Base-by-base conservation (phyloP, 2,113 vertebrate species). In the Seriola quinqueradiata region DNA sequence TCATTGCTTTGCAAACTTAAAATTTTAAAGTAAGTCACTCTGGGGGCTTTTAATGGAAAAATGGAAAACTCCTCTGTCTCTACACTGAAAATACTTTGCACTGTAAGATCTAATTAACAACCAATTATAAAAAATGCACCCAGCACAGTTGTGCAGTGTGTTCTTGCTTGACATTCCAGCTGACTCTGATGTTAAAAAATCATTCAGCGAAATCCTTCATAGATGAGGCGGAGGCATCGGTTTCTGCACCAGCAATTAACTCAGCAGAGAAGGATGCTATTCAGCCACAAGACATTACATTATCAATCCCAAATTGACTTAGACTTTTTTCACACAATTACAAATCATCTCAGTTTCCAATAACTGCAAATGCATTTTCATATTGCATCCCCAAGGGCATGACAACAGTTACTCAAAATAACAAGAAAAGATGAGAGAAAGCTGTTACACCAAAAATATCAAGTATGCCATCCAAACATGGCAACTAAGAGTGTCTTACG, bases 141-240 rank as follows among this genome's bases (percentile, higher is more conserved):
- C 52, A 70, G 59, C 52, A 34, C 2, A 5, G 16, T 32, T 44
- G 67, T 64, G 60, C 21, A 42, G 0, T 42, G 12, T 71, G 40
- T 60, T 38, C 17, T 46, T 54, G 23, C 36, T 21, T 42, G 59
- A 58, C 8, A 5, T 28, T 54, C 23, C 5, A 67, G 58, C 64
- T 78, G 59, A 81, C 52, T 58, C 44, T 54, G 65, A 48, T 32
- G 10, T 40, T 40, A 9, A 61, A 54, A 77, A 60, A 85, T 61
- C 4, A 67, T 55, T 78, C 7, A 48, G 42, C 34, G 19, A 57
- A 71, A 75, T 32, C 19, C 60, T 46, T 70, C 50, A 58, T 19
- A 38, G 60, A 17, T n/a, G 16, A 59, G 0, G 9, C 66, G 40
- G 3, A 55, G 36, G 32, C 34, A 76, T 74, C 19, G 2, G 42